phyloP scores from a whole-genome alignment of 2,113 vertebrate species.

The Panthera tigris region DNA sequence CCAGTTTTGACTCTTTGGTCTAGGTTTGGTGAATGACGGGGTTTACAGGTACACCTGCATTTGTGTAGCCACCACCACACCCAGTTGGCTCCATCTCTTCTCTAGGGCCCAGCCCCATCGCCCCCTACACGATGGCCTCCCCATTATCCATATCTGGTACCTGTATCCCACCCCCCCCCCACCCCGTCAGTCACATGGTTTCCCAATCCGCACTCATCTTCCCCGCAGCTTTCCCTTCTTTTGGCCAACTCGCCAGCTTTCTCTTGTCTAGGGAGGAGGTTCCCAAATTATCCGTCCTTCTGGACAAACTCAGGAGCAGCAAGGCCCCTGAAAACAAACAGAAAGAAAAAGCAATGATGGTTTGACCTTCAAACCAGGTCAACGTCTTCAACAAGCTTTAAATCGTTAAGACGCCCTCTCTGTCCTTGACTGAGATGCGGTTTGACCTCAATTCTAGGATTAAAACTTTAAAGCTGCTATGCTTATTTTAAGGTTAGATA shows the following conservation, averaged over 20 bases:
- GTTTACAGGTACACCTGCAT: not conserved
- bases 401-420: not conserved
- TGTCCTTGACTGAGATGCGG: not conserved
- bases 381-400: not conserved
- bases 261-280: not conserved
- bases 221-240: not conserved
- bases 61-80: not conserved
- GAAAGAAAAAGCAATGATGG: not conserved
- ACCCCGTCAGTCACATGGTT: not conserved
- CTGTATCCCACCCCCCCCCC: not conserved
- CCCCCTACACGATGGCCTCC: not conserved
- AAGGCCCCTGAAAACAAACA: not conserved
- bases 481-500: not conserved
- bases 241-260: not conserved
- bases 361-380: not conserved
- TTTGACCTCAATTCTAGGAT: not conserved
- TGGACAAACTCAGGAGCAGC: not conserved
- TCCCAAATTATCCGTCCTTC: not conserved
- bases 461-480: not conserved
- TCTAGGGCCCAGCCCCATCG: accelerated
- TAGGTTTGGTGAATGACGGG: not conserved
- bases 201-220: not conserved
- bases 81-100: not conserved
- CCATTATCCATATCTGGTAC: not conserved
- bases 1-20: not conserved